Evolutionary conservation across 2,797 vertebrate genomes (phyloP), one percentile per base, ranked within the genome.

Genomic region (Melanotaenia nigrans): DNA sequence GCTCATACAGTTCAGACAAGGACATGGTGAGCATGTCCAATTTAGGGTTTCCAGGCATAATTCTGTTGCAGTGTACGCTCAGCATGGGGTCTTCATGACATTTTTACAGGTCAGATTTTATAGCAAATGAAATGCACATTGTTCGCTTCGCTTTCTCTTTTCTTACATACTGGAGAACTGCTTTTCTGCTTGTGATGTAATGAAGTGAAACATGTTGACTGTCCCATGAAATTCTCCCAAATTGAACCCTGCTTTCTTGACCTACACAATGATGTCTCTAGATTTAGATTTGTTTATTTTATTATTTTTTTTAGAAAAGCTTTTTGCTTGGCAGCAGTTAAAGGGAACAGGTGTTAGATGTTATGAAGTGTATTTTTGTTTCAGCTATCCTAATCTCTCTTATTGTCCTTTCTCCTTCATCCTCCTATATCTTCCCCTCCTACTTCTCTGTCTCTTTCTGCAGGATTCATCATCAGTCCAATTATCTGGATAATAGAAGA

Each of bases 341-440:
- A 84, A 58, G 75, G 62, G 55, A 75, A 74, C 66, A 68, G 78
- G 63, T 47, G 59, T 22, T 49, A 9, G 20, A 49, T 8, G 3
- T 49, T 49, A 22, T 8, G n/a, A 49, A 83, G 78, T 75, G 71
- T 82, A 77, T 85, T 78, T 83, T 49, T 79, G 67, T 68, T 83
- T 62, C 36, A 75, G 76, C 77, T 79, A 79, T 87, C 69, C 65
- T 87, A 87, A 88, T 82, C 78, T 83, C 57, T 79, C 73, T 79
- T 77, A 53, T 87, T 75, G 78, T 73, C 35, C n/a, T 75, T 73
- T 79, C 55, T 61, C 68, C 54, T 77, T 16, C 42, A 0, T 7
- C 47, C 40, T 22, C 22, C 47, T 58, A 10, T 62, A 61, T 73
- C 59, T 13, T 65, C 20, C 35, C 38, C 59, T 47, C 13, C 57